phyloP scores from a whole-genome alignment of 2,888 invertebrate genomes.

The Apotomis betuletana region DNA sequence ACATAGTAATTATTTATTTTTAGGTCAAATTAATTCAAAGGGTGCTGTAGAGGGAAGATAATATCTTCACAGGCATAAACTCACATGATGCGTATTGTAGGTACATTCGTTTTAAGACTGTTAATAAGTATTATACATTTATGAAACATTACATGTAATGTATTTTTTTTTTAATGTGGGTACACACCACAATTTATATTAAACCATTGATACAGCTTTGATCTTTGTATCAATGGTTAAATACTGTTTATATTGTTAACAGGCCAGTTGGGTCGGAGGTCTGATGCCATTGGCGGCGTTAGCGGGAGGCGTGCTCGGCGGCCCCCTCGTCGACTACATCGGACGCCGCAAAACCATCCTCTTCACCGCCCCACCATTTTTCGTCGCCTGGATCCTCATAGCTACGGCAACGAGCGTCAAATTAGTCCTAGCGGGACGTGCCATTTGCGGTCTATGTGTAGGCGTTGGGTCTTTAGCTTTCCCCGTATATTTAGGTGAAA shows the following conservation, averaged over 20 bases:
- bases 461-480: constrained; percentile 93
- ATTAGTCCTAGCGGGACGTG: constrained; percentile 90
- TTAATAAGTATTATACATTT: too few species aligned
- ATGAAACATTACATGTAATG: too few species aligned
- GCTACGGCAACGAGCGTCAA: constrained; percentile 88
- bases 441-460: constrained; percentile 93
- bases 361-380: constrained; percentile 90
- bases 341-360: constrained; percentile 93
- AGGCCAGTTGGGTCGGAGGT: constrained; percentile 95
- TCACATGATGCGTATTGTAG: too few species aligned
- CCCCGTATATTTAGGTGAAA: constrained; percentile 97
- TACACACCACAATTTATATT: too few species aligned
- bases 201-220: too few species aligned
- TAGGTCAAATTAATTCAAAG: too few species aligned
- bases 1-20: too few species aligned
- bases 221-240: too few species aligned
- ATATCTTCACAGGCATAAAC: too few species aligned
- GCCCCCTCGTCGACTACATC: constrained; percentile 92
- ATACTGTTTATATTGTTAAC: constrained; percentile 46
- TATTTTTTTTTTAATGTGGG: too few species aligned
- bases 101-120: too few species aligned
- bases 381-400: constrained; percentile 92
- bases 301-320: constrained; percentile 91
- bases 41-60: too few species aligned
- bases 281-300: constrained; percentile 95